phyloP scores from a whole-genome alignment of 2,888 invertebrate species.

The Schizaphis graminum region DNA sequence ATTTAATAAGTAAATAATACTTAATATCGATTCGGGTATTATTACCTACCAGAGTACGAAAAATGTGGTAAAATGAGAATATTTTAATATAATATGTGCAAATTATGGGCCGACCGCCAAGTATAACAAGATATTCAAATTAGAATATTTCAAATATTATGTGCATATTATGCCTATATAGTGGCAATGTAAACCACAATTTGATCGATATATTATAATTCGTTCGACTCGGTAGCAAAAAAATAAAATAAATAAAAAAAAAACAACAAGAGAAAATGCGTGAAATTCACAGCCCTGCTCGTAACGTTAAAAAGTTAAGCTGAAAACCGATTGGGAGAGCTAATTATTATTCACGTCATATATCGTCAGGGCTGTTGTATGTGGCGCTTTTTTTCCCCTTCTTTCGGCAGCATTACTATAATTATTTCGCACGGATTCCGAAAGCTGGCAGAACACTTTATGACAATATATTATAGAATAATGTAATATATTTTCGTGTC shows the following conservation, averaged over 20 bases:
- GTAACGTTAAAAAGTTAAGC: background rate
- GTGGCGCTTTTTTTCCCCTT: background rate
- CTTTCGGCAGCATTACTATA: background rate
- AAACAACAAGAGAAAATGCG: background rate
- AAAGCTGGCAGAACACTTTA: background rate
- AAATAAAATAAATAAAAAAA: background rate
- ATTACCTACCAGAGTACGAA: background rate
- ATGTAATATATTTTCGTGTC: background rate
- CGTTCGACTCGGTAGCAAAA: background rate
- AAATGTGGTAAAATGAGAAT: background rate
- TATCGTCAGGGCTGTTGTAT: background rate
- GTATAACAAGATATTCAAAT: background rate
- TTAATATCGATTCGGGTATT: background rate
- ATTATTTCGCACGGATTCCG: background rate
- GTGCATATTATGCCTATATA: background rate
- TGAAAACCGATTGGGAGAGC: background rate
- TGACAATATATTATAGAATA: conserved; percentile 1
- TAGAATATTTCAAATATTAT: background rate
- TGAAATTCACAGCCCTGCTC: background rate
- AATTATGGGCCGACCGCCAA: background rate
- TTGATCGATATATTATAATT: background rate
- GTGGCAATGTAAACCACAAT: background rate
- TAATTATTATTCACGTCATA: background rate
- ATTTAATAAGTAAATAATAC: background rate
- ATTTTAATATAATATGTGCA: background rate